Base-by-base conservation (phyloP, 2,797 vertebrate species). In the Hippoglossus hippoglossus region DNA sequence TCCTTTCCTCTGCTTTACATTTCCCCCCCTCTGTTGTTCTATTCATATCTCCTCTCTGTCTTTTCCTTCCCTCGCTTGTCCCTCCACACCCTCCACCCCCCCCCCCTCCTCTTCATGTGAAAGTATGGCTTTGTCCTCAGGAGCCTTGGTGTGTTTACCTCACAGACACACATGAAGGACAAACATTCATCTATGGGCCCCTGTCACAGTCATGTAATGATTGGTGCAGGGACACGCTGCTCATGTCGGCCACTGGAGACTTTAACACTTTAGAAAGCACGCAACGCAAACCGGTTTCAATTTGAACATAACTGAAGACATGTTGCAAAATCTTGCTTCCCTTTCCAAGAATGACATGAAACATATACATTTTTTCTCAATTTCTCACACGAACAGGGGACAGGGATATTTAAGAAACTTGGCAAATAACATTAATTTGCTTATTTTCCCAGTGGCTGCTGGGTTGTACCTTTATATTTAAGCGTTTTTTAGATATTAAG, bases 121-220 rank as follows among this genome's bases (percentile, higher is more conserved):
- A 63, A 79, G 63, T 61, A 0, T 12, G 46, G 63, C 47, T 56
- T n/a, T 44, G 67, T 67, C 79, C 69, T 50, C 57, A 0, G 64
- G 77, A 74, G 81, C 58, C 68, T 55, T 16, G 4, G 44, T 50
- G 54, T 66, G 73, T 84, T 89, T 83, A 75, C 70, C 59, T 77
- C 58, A 12, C 59, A 80, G 81, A 31, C 75, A 21, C 63, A 79
- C 65, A 82, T 77, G 73, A 89, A 87, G 86, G 77, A 49, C 76
- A 83, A 75, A 82, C 74, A 73, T 77, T 73, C 74, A 72, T 69
- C 76, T 54, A 22, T 12, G 72, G 49, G 19, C 26, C 54, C 61
- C 62, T 57, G 49, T 82, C 75, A 72, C 66, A 21, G 63, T 77
- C 72, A 46, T 0, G 77, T 82, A 66, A 16, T 62, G 62, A 75